These are phyloP conservation scores for Drosophila kepulauana DNA, from an alignment of 1,140 invertebrate genomes.

Conservation along the genomic window DNA sequence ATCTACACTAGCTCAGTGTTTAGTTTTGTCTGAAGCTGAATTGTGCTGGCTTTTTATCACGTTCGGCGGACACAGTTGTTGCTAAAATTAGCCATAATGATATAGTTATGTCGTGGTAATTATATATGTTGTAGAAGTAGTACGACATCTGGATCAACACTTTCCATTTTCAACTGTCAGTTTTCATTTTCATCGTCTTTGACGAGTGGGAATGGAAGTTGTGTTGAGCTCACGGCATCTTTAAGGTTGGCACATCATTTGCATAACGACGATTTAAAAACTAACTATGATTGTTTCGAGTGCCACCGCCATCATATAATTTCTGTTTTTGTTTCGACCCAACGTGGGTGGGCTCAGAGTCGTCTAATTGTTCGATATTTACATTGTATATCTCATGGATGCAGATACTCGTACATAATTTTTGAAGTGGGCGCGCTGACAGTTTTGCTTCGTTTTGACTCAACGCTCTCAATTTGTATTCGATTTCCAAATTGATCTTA, in stretches of 20 bases:
- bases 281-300: conserved; percentile 10
- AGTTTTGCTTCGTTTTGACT: conserved; percentile 44
- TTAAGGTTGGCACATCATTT: conserved; percentile 45
- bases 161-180: conserved; percentile 60
- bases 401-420: conserved; percentile 57
- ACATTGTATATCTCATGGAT: conserved; percentile 60
- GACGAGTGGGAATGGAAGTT: conserved; percentile 33
- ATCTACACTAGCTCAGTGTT: background rate
- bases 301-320: conserved; percentile 49
- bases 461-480: conserved; percentile 30
- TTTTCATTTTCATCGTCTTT: conserved; percentile 37
- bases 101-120: conserved; percentile 36
- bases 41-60: conserved; percentile 28
- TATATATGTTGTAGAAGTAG: conserved; percentile 7
- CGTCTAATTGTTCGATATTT: conserved; percentile 49
- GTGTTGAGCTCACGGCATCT: conserved; percentile 59
- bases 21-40: conserved; percentile 55
- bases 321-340: conserved; percentile 25
- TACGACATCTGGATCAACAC: conserved; percentile 37
- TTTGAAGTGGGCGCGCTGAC: conserved; percentile 58
- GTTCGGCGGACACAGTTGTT: conserved; percentile 2
- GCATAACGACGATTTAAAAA: conserved; percentile 55
- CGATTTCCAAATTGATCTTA: conserved; percentile 44
- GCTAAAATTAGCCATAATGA: conserved; percentile 49
- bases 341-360: conserved; percentile 44